These are phyloP conservation scores for Chymomyza costata DNA, from an alignment of 1,140 invertebrate species.

Conservation along the genomic window DNA sequence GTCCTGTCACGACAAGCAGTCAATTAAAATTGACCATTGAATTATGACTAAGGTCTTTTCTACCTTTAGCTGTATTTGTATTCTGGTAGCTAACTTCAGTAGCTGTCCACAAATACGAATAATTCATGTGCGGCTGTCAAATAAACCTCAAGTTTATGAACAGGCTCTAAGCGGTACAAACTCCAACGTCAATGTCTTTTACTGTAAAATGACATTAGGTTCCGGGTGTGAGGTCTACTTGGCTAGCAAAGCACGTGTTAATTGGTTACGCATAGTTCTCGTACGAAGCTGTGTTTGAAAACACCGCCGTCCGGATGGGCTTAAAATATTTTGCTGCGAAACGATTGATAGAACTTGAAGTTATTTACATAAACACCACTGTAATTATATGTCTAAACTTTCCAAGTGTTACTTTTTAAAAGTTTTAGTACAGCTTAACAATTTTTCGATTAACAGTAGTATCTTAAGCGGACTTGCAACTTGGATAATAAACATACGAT, in stretches of 20 bases:
- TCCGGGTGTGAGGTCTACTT: conserved; percentile 37
- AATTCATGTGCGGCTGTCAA: conserved; percentile 22
- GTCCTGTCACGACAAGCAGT: background rate
- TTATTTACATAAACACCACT: too few species aligned
- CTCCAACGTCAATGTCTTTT: conserved; percentile 42
- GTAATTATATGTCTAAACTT: too few species aligned
- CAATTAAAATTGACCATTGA: conserved; percentile 2
- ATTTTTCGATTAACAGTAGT: too few species aligned
- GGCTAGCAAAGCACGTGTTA: conserved; percentile 51
- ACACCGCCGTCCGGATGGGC: too few species aligned
- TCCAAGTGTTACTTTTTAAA: too few species aligned
- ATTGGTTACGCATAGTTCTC: conserved; percentile 66
- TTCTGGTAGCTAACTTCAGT: conserved; percentile 2
- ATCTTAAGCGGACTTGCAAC: too few species aligned
- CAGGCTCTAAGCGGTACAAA: conserved; percentile 39
- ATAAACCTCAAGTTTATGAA: conserved; percentile 23
- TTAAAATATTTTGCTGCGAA: too few species aligned
- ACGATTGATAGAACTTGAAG: too few species aligned
- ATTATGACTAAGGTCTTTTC: conserved; percentile 9
- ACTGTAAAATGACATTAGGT: conserved; percentile 59
- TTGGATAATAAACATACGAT: too few species aligned
- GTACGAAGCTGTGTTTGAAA: too few species aligned
- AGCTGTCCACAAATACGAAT: too few species aligned
- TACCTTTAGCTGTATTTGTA: conserved; percentile 8
- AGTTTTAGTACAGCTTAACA: too few species aligned